Conservation (phyloP, 1,140 invertebrate species). For the Drosophila lacertosa region DNA sequence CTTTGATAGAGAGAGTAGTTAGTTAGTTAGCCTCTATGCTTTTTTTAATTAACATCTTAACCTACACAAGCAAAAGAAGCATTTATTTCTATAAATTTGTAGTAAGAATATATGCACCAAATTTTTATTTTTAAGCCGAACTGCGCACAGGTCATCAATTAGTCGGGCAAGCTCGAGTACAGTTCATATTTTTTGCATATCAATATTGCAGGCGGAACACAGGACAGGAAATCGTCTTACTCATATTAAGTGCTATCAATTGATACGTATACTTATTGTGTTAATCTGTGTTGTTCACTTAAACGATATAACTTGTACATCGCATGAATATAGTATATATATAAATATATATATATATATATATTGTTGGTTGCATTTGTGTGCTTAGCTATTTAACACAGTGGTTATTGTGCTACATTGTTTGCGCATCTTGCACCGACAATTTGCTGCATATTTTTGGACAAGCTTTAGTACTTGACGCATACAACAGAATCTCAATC, state of each 20-base stretch:
- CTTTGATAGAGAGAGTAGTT: no score
- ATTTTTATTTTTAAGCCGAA: no score
- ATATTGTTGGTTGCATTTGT: slow-evolving; percentile 70
- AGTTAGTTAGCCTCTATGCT: no score
- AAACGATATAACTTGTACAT: neutral
- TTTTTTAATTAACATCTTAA: no score
- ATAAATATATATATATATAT: neutral
- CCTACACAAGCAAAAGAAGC: no score
- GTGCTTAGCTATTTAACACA: slow-evolving; percentile 51
- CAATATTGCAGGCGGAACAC: neutral
- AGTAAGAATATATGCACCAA: no score
- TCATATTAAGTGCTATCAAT: slow-evolving; percentile 40
- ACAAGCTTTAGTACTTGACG: slow-evolving; percentile 51
- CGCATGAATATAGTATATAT: neutral
- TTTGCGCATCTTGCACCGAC: slow-evolving; percentile 54
- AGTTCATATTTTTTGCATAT: neutral
- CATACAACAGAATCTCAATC: slow-evolving; percentile 56
- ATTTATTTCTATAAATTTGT: no score
- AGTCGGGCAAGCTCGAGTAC: no score
- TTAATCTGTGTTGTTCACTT: slow-evolving; percentile 20
- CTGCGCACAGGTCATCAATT: neutral
- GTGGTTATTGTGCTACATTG: slow-evolving; percentile 40
- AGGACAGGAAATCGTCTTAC: slow-evolving; percentile 41
- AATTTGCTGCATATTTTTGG: slow-evolving; percentile 62
- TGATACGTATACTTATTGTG: slow-evolving; percentile 11